Base-by-base conservation (phyloP, 2,797 vertebrate species). In the Meda fulgida region DNA sequence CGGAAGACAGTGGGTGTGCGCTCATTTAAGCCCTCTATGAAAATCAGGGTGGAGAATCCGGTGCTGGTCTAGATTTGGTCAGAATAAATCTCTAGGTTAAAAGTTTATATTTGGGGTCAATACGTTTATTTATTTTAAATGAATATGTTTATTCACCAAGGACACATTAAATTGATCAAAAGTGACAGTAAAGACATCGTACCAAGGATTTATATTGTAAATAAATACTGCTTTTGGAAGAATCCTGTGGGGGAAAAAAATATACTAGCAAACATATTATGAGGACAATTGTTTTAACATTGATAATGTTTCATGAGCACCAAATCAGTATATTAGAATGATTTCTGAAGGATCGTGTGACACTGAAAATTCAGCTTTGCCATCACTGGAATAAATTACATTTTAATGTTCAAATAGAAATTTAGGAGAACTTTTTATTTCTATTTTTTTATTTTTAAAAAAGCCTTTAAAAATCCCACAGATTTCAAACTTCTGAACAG, bases 1-100 rank as follows among this genome's bases (percentile, higher is more conserved):
- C 23, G 23, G 31, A 83, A 83, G 40, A 63, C 7, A 48, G 38
- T 63, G 71, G 71, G 58, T 75, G 71, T 65, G 21, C 5, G 5
- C 40, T 60, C 38, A 81, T 81, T 81, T 58, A 65, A 63, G 60
- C 8, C 11, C 60, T 29, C 13, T 29, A 63, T 66, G 26, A 66
- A 66, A 65, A 48, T 23, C 9, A 65, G 77, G 77, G 77, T 79
- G 60, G 77, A 79, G 40, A 13, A 26, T 66, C 60, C 14, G 60
- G 60, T 23, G 6, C 60, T 48, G 40, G 65, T 23, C 60, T 46
- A 34, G 5, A 79, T 66, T 48, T 23, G 13, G 18, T 48, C 13
- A 6, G 18, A 67, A 67, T 36, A 19, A 21, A 31, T 67, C 65
- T 14, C 2, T n/a, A 29, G 29, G 29, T 29, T 65, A 31, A 31